Base-by-base conservation (phyloP, 2,888 invertebrate genomes). In the Physocephala rufipes region DNA sequence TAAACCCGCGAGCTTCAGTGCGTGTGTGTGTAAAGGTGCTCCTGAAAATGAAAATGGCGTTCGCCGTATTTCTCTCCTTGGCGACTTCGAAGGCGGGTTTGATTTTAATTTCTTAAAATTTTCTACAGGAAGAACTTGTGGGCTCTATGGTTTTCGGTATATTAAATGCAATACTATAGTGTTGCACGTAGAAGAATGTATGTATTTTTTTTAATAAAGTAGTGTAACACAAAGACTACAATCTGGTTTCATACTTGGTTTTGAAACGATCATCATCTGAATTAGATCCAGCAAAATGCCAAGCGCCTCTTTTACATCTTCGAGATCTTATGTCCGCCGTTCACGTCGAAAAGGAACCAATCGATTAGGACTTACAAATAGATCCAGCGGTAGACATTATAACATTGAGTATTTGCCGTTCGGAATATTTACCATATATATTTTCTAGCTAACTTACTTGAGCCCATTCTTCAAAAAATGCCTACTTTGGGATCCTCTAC, bases 301-400 rank as follows among this genome's bases (percentile, higher is more conserved):
- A 90, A 95, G 95, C 91, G 95, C 95, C 89, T 95, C 95, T 87
- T 95, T 95, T 89, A 94, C 94, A 87, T 94, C 95, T 88, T 93
- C 94, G 88, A 92, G 95, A 90, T 93, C 94, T 88, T 95, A 94
- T 89, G 93, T 94, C 85, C 91, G 95, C 88, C 92, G 95, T 89
- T 95, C 95, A 87, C 91, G 95, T 87, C 92, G 95, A 89, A 95
- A 95, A 92, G 94, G 93, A 87, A 93, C 92, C 82, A 94, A 94
- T 88, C 91, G 95, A 86, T 93, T 86, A 74, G 86, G 86, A 75
- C 82, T 86, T 80, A 86, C 87, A 72, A 86, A 85, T 79, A 85
- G 86, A 76, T 84, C 86, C 71, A 81, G 85, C 76, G 87, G 83
- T 83, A 79, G 53, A 36, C 7, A n/a, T 77, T 77, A 75, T 70